Percentiles rank a stretch among this genome's conserved stretches.
phyloP scores from a whole-genome alignment of 2,888 invertebrate species.

The Trisateles emortualis region DNA sequence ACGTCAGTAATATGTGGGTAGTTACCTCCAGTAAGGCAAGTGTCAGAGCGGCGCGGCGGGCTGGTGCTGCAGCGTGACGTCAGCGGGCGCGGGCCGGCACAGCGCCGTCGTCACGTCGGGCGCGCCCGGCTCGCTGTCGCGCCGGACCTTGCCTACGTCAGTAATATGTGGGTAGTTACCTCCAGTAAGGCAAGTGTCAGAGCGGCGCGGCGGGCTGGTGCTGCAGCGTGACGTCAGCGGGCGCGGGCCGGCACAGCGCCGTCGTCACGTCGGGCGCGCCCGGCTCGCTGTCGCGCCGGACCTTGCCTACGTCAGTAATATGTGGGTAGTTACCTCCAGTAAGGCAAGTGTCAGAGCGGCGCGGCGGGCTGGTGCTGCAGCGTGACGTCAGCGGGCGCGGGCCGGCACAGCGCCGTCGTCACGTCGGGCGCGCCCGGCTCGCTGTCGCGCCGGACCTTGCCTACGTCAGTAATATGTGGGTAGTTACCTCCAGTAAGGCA shows the following conservation, averaged over 20 bases:
- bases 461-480: constrained; percentile 43
- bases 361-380: constrained; percentile 64
- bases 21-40: neutral
- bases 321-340: constrained; percentile 79
- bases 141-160: constrained; percentile 70
- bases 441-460: constrained; percentile 69
- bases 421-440: too few species aligned
- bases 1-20: neutral
- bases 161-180: constrained; percentile 64
- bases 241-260: constrained; percentile 75
- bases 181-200: constrained; percentile 88
- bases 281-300: constrained; percentile 70
- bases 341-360: constrained; percentile 88
- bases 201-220: constrained; percentile 81
- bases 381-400: constrained; percentile 37
- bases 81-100: constrained; percentile 51
- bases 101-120: constrained; percentile 65
- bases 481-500: too few species aligned
- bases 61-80: constrained; percentile 63
- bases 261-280: constrained; percentile 44
- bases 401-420: constrained; percentile 63
- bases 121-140: constrained; percentile 68
- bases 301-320: constrained; percentile 63
- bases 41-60: constrained; percentile 10
- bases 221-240: constrained; percentile 59